Evolutionary conservation across 2,888 invertebrate genomes (phyloP).

Genomic region (Petrolisthes cinctipes): DNA sequence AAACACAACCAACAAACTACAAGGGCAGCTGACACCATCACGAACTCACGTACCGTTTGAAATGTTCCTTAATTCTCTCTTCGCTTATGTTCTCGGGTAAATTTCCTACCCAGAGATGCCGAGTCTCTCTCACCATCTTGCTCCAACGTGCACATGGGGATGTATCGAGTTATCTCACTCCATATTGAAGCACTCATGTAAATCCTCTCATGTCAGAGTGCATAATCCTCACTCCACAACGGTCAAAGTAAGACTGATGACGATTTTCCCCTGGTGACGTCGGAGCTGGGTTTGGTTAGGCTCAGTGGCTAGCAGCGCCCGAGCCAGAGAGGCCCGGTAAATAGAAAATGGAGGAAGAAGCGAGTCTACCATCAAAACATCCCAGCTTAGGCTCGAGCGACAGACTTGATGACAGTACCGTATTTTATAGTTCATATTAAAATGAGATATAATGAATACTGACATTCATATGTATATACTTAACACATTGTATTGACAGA

Average conservation of each 20-base stretch:
- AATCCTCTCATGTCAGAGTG: constrained; percentile 55
- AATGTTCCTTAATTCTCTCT: constrained; percentile 96
- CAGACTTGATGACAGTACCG: not conserved
- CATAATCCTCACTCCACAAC: constrained; percentile 45
- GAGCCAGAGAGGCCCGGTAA: not conserved
- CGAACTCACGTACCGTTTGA: constrained; percentile 83
- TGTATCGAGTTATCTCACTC: constrained; percentile 63
- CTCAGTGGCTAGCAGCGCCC: constrained; percentile 25
- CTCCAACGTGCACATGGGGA: constrained; percentile 73
- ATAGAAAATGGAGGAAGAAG: not conserved
- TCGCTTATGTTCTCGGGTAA: constrained; percentile 99
- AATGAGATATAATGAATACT: too few relatives aligned
- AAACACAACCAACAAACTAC: not conserved
- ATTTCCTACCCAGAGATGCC: constrained; percentile 99
- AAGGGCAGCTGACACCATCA: not conserved
- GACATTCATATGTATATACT: too few relatives aligned
- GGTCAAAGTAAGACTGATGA: constrained; percentile 61
- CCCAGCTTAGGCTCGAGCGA: constrained; percentile 21
- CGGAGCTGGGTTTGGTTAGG: constrained; percentile 30
- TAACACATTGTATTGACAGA: too few relatives aligned
- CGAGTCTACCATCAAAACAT: constrained; percentile 29
- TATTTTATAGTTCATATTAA: not conserved
- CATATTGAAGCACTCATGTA: constrained; percentile 64
- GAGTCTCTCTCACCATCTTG: constrained; percentile 99
- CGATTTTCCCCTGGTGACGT: constrained; percentile 25